Evolutionary conservation across 2,113 vertebrate species (phyloP), one percentile per base, ranked within the genome.

Genomic region (Lutjanus erythropterus): DNA sequence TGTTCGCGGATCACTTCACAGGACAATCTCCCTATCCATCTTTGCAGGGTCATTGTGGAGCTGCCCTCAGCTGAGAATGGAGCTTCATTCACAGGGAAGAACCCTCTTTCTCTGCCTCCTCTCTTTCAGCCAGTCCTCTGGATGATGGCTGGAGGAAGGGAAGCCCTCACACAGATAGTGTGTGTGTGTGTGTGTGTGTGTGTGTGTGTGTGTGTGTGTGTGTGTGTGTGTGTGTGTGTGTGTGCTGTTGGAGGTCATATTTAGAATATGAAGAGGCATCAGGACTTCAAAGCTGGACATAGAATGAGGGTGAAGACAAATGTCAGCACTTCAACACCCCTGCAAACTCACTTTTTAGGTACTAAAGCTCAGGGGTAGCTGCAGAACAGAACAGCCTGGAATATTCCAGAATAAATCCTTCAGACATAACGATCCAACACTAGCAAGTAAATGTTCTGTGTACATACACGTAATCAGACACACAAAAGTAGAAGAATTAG

Each of bases 21-120:
- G 95, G 96, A 97, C 96, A 96, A 96, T 96, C 94, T 95, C 93
- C 94, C 95, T 91, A 96, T 96, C 96, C 96, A 96, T 97, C 96
- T 96, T 95, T 95, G 94, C 94, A 92, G 92, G 94, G 61, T 95
- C 93, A 95, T 96, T 96, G 95, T 96, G 50, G 77, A 91, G 83
- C 93, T 94, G 92, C 94, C 93, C 94, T 89, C 90, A 85, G 93
- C 92, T 94, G 89, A 95, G 94, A 97, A 96, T 94, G 90, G 80
- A 86, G 89, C 90, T 93, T 92, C 94, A 96, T 96, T 96, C 95
- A 94, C 92, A 90, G 91, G 93, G 92, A 94, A 96, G 93, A 93
- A 83, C 88, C 73, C 80, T 91, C 86, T 86, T 86, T 65, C 82
- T 84, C 78, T 83, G 46, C 64, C 72, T 71, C 21, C 69, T 65